Evolutionary conservation across 2,113 vertebrate species (phyloP), one percentile per base, ranked within the genome.

Genomic region (Halichoerus grypus): DNA sequence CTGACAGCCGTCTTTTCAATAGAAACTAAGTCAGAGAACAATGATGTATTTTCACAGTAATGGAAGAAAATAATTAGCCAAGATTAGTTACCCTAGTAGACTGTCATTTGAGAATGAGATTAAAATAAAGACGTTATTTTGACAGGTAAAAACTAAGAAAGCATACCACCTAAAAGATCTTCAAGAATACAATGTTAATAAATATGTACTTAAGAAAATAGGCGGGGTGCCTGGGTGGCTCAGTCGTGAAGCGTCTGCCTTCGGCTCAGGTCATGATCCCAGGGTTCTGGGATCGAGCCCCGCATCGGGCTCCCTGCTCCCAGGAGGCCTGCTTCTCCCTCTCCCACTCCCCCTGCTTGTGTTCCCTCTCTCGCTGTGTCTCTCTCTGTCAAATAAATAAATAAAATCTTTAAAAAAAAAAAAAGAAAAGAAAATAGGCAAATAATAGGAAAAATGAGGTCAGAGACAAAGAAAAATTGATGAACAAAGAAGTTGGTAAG

Each of bases 1-100:
- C 24, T 33, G 53, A 33, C 7, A 33, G 33, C 4, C 7, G 12
- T 72, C 31, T 91, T 97, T 49, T 87, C 39, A 74, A 49, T 1
- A 53, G 77, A 79, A 97, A 79, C 36, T 63, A 76, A 89, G 31
- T 95, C 31, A 88, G 76, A 65, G 74, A 79, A 61, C 39, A 82
- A 8, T 57, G 42, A 95, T 15, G 24, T 77, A 65, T 72, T 71
- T 95, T 91, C 72, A 65, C 21, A 86, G 36, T 61, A 77, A 69
- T 12, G 28, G 19, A 65, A 93, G 55, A 86, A 90, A 92, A 88
- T 69, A 57, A 81, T 87, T 77, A 82, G 21, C 10, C 8, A 65
- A 76, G 57, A 67, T 59, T 74, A 74, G 42, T 92, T 76, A 69
- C 33, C 6, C 49, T 22, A 10, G 55, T 90, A 71, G 65, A 76